A percentile compares a stretch with the other conserved stretches of the same genome.
Conservation (phyloP, 2,797 vertebrate genomes). For the Spatula versicolor region DNA sequence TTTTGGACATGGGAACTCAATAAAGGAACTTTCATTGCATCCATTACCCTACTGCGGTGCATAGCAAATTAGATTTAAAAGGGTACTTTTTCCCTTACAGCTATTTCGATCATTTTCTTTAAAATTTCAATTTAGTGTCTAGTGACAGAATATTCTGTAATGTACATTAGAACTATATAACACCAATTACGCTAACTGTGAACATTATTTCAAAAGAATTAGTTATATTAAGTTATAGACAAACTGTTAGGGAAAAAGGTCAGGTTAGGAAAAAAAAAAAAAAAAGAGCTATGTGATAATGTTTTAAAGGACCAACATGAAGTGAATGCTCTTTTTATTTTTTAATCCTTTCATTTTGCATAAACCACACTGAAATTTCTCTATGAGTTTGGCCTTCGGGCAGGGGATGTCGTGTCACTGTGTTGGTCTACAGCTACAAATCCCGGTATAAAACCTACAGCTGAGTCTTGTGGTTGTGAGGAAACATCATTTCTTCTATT, state of each 20-base stretch:
- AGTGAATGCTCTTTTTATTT: slow-evolving; percentile 62
- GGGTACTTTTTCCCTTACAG: slow-evolving; percentile 89
- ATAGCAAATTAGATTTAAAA: slow-evolving; percentile 99
- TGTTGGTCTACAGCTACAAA: slow-evolving; percentile 7
- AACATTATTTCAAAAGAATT: slow-evolving; percentile 92
- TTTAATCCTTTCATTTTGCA: slow-evolving; percentile 65
- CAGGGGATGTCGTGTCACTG: not conserved
- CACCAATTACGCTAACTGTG: slow-evolving; percentile 87
- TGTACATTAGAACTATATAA: slow-evolving; percentile 89
- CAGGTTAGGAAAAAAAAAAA: slow-evolving; percentile 73
- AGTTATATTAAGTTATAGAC: slow-evolving; percentile 85
- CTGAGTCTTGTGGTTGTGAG: slow-evolving; percentile 32
- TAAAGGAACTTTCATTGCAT: slow-evolving; percentile 89
- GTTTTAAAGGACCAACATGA: slow-evolving; percentile 68
- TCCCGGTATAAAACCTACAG: slow-evolving; percentile 15
- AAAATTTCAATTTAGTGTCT: slow-evolving; percentile 96
- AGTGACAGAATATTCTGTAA: slow-evolving; percentile 88
- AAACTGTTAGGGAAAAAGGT: slow-evolving; percentile 80
- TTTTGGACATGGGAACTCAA: slow-evolving; percentile 88
- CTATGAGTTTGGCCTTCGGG: not conserved
- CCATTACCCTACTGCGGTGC: slow-evolving; percentile 92
- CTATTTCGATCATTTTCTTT: slow-evolving; percentile 91
- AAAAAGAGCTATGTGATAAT: slow-evolving; percentile 44
- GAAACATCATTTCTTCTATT: slow-evolving; percentile 49
- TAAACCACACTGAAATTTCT: slow-evolving; percentile 38